Evolutionary conservation across 2,113 vertebrate species (phyloP).

Genomic region (Forbesichthys papilliferus): DNA sequence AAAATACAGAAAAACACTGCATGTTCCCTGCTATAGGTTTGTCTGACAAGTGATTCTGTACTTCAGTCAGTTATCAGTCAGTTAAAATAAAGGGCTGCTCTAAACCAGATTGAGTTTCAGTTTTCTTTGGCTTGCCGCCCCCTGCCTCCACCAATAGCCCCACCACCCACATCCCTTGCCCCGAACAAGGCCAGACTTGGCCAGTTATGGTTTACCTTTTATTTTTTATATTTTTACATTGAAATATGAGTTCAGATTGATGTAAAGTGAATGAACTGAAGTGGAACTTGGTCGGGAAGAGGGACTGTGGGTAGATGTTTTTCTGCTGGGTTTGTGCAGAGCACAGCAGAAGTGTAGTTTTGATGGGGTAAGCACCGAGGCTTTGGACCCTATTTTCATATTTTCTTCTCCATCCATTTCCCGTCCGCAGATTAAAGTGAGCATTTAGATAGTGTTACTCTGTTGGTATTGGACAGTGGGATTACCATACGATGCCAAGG

Average conservation of each 20-base stretch:
- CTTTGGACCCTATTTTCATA: slow-evolving; percentile 65
- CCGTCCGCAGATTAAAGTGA: slow-evolving; percentile 57
- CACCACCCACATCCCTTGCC: not conserved
- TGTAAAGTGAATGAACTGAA: slow-evolving; percentile 40
- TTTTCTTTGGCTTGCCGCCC: slow-evolving; percentile 47
- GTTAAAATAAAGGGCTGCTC: slow-evolving; percentile 44
- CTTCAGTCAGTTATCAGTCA: slow-evolving; percentile 36
- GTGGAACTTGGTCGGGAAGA: slow-evolving; percentile 28
- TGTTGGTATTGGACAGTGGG: slow-evolving; percentile 39
- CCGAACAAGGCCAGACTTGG: slow-evolving; percentile 3
- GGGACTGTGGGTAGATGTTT: slow-evolving; percentile 55
- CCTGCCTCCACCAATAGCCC: slow-evolving; percentile 1
- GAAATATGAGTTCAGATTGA: slow-evolving; percentile 30
- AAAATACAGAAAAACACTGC: slow-evolving; percentile 20
- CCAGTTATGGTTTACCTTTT: slow-evolving; percentile 22
- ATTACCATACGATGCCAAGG: slow-evolving; percentile 47
- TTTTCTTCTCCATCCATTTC: slow-evolving; percentile 54
- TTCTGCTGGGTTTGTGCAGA: slow-evolving; percentile 62
- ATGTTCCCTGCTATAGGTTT: slow-evolving; percentile 28
- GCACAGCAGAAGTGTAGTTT: slow-evolving; percentile 68
- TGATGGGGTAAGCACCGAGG: slow-evolving; percentile 63
- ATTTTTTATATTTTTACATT: slow-evolving; percentile 38
- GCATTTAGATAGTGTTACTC: slow-evolving; percentile 44
- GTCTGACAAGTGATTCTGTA: slow-evolving; percentile 49
- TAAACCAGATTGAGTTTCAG: slow-evolving; percentile 53